phyloP scores from a whole-genome alignment of 2,797 vertebrate species.

The Sebastolobus altivelis region DNA sequence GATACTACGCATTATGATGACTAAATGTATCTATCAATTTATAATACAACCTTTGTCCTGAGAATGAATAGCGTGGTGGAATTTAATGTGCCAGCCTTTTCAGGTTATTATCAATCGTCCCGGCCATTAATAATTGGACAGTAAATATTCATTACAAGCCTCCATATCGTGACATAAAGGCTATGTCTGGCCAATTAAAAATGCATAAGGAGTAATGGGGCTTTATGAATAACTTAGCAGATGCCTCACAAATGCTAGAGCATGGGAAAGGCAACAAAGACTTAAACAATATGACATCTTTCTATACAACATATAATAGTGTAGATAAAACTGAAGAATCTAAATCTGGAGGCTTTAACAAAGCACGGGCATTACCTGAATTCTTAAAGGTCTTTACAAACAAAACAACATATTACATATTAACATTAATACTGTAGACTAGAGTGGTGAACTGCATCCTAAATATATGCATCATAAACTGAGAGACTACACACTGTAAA shows the following conservation, averaged over 20 bases:
- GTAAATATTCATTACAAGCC: constrained; percentile 97
- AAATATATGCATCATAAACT: background rate
- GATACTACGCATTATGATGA: constrained; percentile 42
- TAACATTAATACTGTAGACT: background rate
- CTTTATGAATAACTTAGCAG: constrained; percentile 98
- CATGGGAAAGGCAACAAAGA: constrained; percentile 54
- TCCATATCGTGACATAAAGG: constrained; percentile 95
- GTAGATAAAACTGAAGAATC: background rate
- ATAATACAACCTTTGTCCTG: constrained; percentile 23
- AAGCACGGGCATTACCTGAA: background rate
- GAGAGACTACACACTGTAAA: background rate
- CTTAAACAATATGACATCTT: constrained; percentile 38
- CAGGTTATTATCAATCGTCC: constrained; percentile 89
- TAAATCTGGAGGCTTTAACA: background rate
- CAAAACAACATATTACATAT: background rate
- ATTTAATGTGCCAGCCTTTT: constrained; percentile 89
- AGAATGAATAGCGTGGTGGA: constrained; percentile 78
- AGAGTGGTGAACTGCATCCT: background rate
- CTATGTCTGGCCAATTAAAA: constrained; percentile 94
- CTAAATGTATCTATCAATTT: constrained; percentile 51
- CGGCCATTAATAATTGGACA: constrained; percentile 92
- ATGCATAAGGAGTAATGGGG: constrained; percentile 97
- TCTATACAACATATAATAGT: background rate
- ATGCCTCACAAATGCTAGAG: constrained; percentile 86
- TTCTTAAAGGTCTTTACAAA: background rate